These are phyloP conservation scores for Pogonognathellus flavescens DNA, from an alignment of 1,140 invertebrate genomes.

Conservation along the genomic window DNA sequence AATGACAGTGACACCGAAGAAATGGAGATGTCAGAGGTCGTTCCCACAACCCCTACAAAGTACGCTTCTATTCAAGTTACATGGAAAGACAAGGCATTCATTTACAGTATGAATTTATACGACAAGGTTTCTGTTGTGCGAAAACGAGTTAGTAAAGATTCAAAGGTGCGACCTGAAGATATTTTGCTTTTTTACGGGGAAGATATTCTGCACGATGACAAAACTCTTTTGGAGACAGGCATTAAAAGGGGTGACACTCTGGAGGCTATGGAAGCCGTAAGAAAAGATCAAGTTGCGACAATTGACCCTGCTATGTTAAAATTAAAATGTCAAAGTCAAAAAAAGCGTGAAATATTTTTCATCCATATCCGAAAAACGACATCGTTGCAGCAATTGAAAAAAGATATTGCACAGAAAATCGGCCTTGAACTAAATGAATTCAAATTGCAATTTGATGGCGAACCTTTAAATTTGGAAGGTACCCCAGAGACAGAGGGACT, in stretches of 20 bases:
- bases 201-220: conserved; percentile 18
- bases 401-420: neutral
- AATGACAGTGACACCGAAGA: neutral
- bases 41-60: neutral
- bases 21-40: neutral
- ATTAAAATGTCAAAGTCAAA: conserved; percentile 10
- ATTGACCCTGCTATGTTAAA: conserved; percentile 14
- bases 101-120: neutral
- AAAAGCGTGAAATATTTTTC: neutral
- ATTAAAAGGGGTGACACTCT: neutral
- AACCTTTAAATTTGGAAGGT: neutral
- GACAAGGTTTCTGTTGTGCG: neutral
- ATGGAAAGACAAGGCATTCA: conserved; percentile 5
- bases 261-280: conserved; percentile 3
- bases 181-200: conserved; percentile 7
- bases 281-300: neutral
- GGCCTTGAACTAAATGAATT: neutral
- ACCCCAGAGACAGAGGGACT: neutral
- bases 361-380: neutral
- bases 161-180: neutral
- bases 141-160: neutral
- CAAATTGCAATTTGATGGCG: conserved; percentile 26
- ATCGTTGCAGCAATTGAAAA: neutral
- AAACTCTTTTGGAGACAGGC: neutral
- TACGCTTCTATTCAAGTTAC: neutral